Evolutionary conservation across 2,888 invertebrate species (phyloP).

Genomic region (Conops quadrifasciatus): DNA sequence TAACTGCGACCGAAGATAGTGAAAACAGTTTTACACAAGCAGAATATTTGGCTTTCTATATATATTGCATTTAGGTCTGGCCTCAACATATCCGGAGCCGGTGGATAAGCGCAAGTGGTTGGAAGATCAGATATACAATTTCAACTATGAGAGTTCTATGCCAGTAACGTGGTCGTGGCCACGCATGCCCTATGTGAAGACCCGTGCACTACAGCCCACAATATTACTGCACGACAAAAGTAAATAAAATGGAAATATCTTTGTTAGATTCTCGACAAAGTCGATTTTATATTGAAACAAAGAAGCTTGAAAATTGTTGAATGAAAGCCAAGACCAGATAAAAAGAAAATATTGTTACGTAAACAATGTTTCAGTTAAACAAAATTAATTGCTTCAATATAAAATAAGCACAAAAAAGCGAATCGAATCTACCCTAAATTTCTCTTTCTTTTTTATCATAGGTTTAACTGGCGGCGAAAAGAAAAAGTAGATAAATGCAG

Average conservation of each 20-base stretch:
- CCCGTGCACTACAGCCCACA: constrained; percentile 60
- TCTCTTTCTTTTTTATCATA: too few species aligned
- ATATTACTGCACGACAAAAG: constrained; percentile 26
- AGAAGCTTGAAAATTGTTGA: too few species aligned
- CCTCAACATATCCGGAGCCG: constrained; percentile 87
- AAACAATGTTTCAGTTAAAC: too few species aligned
- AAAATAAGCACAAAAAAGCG: too few species aligned
- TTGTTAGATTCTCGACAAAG: too few species aligned
- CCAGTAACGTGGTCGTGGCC: constrained; percentile 76
- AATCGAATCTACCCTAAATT: too few species aligned
- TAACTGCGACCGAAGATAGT: constrained; percentile 57
- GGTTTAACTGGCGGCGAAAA: too few species aligned
- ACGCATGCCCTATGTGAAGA: constrained; percentile 61
- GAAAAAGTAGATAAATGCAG: too few species aligned
- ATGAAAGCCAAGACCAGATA: too few species aligned
- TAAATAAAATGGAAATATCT: neutral
- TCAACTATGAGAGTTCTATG: constrained; percentile 80
- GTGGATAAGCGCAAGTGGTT: constrained; percentile 77
- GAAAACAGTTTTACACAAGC: neutral
- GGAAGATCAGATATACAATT: constrained; percentile 78
- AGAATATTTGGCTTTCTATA: neutral
- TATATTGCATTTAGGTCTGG: constrained; percentile 70
- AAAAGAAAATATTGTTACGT: too few species aligned
- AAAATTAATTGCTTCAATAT: too few species aligned
- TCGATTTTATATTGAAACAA: too few species aligned